These are phyloP conservation scores for Euthynnus affinis DNA, from an alignment of 2,797 vertebrate species.

Conservation along the genomic window DNA sequence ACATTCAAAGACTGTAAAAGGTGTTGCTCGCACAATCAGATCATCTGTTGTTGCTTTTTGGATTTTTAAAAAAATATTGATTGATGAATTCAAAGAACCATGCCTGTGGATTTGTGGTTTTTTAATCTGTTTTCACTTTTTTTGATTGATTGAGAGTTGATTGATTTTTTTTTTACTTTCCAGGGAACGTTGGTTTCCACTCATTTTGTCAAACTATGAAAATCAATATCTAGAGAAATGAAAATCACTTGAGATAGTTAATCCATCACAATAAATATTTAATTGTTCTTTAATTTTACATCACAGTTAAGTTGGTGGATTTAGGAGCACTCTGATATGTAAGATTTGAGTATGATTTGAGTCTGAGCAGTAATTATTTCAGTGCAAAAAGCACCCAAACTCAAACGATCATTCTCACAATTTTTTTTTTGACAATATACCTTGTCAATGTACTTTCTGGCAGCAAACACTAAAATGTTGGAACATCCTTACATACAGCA, in stretches of 20 bases:
- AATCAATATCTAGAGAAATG: slow-evolving; percentile 12
- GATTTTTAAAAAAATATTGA: too few species aligned
- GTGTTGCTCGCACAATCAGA: background rate
- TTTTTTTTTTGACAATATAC: too few species aligned
- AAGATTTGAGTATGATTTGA: background rate
- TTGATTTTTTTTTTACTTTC: background rate
- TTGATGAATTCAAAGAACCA: background rate
- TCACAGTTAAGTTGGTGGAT: background rate
- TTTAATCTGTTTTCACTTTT: background rate
- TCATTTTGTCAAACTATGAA: background rate
- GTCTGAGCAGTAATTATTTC: background rate
- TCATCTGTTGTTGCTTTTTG: background rate
- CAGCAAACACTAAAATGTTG: too few species aligned
- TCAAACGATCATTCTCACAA: too few species aligned
- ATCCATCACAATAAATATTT: slow-evolving; percentile 17
- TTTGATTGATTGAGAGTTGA: background rate
- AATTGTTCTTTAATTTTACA: background rate
- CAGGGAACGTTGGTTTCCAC: background rate
- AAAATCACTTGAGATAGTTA: background rate
- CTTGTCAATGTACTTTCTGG: too few species aligned
- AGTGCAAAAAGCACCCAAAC: background rate
- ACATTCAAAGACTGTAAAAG: background rate
- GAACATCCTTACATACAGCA: too few species aligned
- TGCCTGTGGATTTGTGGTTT: background rate
- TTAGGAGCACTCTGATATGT: background rate